A percentile compares a stretch with the other conserved stretches of the same genome.
Conservation (phyloP, 2,113 vertebrate species). For the Syngnathoides biaculeatus region DNA sequence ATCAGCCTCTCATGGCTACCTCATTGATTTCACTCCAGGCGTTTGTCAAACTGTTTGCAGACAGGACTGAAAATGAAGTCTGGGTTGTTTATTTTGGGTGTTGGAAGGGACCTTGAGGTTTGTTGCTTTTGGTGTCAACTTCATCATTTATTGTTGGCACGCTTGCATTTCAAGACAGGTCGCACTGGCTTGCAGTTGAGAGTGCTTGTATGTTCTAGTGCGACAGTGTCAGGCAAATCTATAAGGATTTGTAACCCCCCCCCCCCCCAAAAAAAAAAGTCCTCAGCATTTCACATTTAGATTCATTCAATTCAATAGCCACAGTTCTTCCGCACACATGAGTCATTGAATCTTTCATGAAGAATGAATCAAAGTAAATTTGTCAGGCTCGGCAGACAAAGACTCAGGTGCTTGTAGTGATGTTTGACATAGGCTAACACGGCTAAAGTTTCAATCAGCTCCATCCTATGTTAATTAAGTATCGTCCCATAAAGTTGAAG, state of each 20-base stretch:
- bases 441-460: too few species aligned
- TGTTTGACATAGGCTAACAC: too few species aligned
- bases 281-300: not conserved
- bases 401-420: too few species aligned
- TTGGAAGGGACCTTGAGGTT: not conserved
- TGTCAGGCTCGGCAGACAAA: too few species aligned
- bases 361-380: too few species aligned
- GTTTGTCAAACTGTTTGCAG: constrained; percentile 23
- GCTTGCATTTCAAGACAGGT: constrained; percentile 4
- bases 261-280: too few species aligned
- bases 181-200: not conserved
- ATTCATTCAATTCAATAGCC: not conserved
- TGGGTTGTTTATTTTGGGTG: not conserved
- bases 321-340: not conserved
- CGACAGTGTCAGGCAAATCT: constrained; percentile 11
- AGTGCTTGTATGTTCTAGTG: not conserved
- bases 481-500: too few species aligned
- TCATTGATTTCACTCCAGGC: constrained; percentile 19
- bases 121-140: constrained; percentile 7
- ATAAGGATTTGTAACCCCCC: not conserved
- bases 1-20: not conserved
- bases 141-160: constrained; percentile 3
- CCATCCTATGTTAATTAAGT: too few species aligned
- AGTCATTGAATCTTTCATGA: too few species aligned
- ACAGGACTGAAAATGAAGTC: constrained; percentile 6